These are phyloP conservation scores for Mus pahari DNA, from an alignment of 2,113 vertebrate genomes.

Conservation along the genomic window DNA sequence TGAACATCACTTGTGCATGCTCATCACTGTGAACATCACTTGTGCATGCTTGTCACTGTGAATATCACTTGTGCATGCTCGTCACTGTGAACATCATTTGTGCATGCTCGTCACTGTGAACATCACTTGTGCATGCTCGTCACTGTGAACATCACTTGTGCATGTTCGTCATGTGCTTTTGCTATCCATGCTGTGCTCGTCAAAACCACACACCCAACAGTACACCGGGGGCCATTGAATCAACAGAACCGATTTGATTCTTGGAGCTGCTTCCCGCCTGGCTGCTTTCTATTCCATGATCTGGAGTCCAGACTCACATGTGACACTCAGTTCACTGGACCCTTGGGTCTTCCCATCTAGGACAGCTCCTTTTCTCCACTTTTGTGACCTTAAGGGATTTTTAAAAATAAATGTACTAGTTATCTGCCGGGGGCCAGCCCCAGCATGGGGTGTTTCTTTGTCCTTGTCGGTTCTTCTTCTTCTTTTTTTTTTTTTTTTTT, in stretches of 20 bases:
- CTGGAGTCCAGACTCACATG: background rate
- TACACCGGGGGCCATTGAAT: too few species aligned
- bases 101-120: background rate
- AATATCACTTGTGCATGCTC: background rate
- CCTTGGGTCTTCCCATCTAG: background rate
- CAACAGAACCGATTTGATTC: background rate
- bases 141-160: background rate
- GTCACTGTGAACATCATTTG: background rate
- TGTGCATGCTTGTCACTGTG: background rate
- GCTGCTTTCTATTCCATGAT: background rate
- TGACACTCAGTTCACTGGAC: background rate
- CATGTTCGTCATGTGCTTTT: background rate
- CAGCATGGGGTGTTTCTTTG: too few species aligned
- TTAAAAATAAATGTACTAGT: background rate
- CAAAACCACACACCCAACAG: background rate
- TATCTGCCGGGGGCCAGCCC: background rate
- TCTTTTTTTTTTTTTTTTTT: too few species aligned
- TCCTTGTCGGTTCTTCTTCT: too few species aligned
- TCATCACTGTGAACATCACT: background rate
- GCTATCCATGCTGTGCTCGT: background rate
- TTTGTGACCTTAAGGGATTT: background rate
- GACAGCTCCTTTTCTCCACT: background rate
- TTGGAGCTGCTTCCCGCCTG: background rate
- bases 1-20: background rate
- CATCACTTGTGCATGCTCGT: background rate